A percentile compares a stretch with the other conserved stretches of the same genome.
Conservation (phyloP, 2,113 vertebrate species). For the Sinosuthora webbiana region DNA sequence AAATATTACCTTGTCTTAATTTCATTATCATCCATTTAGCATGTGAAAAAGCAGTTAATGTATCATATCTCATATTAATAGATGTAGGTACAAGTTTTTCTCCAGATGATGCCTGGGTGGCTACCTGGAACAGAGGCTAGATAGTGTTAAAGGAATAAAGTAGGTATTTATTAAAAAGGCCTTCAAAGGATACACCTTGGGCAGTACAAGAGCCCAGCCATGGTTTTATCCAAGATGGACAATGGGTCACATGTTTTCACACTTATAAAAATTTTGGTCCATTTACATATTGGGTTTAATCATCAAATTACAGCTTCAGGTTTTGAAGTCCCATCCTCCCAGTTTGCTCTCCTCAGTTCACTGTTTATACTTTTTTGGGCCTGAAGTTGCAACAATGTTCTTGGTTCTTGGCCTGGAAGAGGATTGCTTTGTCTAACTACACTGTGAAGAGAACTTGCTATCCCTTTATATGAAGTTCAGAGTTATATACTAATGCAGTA, state of each 20-base stretch:
- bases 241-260: accelerated
- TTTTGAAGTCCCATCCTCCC: not conserved
- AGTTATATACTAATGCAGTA: not conserved
- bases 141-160: not conserved
- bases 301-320: not conserved
- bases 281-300: not conserved
- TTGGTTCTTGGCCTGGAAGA: not conserved
- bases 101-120: not conserved
- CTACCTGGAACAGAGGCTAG: not conserved
- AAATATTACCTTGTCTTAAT: not conserved
- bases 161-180: not conserved
- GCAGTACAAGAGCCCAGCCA: not conserved
- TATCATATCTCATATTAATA: not conserved
- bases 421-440: not conserved
- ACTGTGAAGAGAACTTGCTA: not conserved
- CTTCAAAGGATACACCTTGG: not conserved
- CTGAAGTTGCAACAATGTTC: not conserved
- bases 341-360: not conserved
- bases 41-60: not conserved
- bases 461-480: not conserved
- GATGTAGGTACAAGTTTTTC: not conserved
- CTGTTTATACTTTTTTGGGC: not conserved
- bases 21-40: not conserved
- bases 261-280: not conserved
- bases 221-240: not conserved